Conservation (phyloP, 2,888 invertebrate genomes). For the Xestoiulus laeticollis region DNA sequence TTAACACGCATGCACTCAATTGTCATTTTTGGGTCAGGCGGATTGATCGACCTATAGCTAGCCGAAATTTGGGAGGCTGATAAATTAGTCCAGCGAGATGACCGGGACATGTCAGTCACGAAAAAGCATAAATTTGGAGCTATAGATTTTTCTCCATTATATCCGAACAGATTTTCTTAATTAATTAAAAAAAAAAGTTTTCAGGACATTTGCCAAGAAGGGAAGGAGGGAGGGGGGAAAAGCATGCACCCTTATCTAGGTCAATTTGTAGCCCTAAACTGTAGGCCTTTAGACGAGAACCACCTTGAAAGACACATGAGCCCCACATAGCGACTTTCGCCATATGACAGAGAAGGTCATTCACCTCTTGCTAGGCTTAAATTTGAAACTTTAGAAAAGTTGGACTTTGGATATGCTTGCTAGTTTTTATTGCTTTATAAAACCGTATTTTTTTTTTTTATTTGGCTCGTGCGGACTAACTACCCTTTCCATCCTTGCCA, state of each 20-base stretch:
- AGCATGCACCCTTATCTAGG: background rate
- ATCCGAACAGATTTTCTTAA: background rate
- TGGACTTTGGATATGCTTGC: background rate
- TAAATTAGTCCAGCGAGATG: background rate
- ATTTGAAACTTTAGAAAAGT: background rate
- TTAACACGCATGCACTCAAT: background rate
- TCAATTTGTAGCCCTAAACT: slow-evolving; percentile 1
- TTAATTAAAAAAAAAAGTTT: background rate
- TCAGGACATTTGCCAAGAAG: background rate
- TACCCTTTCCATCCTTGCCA: background rate
- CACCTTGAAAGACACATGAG: background rate
- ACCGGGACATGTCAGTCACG: slow-evolving; percentile 39
- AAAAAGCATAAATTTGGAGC: background rate
- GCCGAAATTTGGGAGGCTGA: background rate
- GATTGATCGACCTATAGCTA: background rate
- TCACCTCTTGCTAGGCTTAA: background rate
- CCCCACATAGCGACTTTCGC: background rate
- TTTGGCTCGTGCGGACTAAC: background rate
- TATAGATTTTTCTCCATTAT: background rate
- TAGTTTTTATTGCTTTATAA: background rate
- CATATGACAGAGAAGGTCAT: background rate
- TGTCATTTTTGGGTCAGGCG: background rate
- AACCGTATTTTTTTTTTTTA: background rate
- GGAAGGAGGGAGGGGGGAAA: no score
- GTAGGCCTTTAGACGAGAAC: background rate